Evolutionary conservation across 2,113 vertebrate genomes (phyloP), one percentile per base, ranked within the genome.

Genomic region (Bubalus kerabau): DNA sequence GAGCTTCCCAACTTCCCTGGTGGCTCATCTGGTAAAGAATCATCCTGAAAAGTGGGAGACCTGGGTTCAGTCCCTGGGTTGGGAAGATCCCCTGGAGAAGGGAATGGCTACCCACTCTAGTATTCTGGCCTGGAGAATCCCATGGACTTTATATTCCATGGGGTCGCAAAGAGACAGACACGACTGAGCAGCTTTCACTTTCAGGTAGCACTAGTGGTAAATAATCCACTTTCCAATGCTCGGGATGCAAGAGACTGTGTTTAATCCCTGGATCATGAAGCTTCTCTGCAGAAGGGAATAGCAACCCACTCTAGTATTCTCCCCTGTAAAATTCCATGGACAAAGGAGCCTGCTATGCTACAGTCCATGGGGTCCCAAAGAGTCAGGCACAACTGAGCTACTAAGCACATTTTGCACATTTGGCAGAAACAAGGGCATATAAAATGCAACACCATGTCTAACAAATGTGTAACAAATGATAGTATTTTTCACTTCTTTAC

Each of bases 121-220:
- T 71, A 71, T 71, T 71, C 67, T 71, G 32, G 19, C n/a, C 67
- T 71, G 9, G 10, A n/a, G 62, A n/a, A n/a, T n/a, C 32, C 17
- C 62, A 19, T 5, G 62, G 32, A n/a, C 32, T 67, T 4, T 67
- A 2, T 10, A 67, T n/a, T n/a, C 16, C 62, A n/a, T 67, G 62
- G 7, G 62, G 62, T n/a, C 4, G 0, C 62, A 19, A n/a, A 67
- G 62, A 67, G 62, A 64, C 15, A 64, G 62, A 67, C 16, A 19
- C 3, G 0, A 19, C 32, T 67, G 16, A 67, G 32, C 1, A 0
- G 10, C 32, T 67, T 19, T 19, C 32, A n/a, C 62, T 67, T 19
- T 23, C 67, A 71, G n/a, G 17, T 23, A 71, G 4, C n/a, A 40
- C n/a, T 40, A 71, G 17, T 40, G 67, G n/a, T 23, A 71, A 71